Evolutionary conservation across 1,140 invertebrate species (phyloP).

Genomic region (Pygmarrhopalites habei): DNA sequence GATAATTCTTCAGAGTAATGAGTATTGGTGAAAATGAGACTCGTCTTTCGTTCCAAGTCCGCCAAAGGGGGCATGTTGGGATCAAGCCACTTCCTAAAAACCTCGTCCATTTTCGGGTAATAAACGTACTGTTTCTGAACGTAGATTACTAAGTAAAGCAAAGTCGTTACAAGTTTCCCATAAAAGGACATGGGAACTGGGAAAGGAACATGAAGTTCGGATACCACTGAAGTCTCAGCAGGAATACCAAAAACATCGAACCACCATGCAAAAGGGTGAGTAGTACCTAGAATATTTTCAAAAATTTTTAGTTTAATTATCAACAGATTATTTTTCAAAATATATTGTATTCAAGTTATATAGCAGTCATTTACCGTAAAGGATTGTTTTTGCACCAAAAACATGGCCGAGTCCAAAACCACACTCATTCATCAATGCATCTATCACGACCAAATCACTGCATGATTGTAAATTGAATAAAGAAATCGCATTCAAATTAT

Average conservation of each 20-base stretch:
- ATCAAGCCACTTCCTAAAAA: constrained; percentile 9
- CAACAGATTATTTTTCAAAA: no score
- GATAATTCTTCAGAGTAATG: constrained; percentile 46
- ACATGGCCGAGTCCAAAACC: constrained; percentile 25
- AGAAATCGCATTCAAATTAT: no score
- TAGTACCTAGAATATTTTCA: no score
- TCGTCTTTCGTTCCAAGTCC: constrained; percentile 40
- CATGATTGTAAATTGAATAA: constrained; percentile 16
- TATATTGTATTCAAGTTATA: no score
- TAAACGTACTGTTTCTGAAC: neutral
- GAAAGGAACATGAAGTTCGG: constrained; percentile 11
- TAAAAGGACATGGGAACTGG: constrained; percentile 23
- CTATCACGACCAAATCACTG: constrained; percentile 38
- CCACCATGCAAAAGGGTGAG: neutral
- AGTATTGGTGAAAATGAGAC: constrained; percentile 51
- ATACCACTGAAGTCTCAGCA: constrained; percentile 13
- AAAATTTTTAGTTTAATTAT: no score
- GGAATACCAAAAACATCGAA: constrained; percentile 22
- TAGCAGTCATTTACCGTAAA: no score
- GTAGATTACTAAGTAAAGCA: constrained; percentile 11
- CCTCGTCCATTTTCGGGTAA: constrained; percentile 15
- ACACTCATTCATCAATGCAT: constrained; percentile 35
- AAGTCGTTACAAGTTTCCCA: constrained; percentile 5
- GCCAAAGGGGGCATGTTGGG: constrained; percentile 30
- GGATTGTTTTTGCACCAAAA: constrained; percentile 27